A percentile compares a stretch with the other conserved stretches of the same genome.
phyloP scores from a whole-genome alignment of 2,113 vertebrate species.

The Prinia subflava region DNA sequence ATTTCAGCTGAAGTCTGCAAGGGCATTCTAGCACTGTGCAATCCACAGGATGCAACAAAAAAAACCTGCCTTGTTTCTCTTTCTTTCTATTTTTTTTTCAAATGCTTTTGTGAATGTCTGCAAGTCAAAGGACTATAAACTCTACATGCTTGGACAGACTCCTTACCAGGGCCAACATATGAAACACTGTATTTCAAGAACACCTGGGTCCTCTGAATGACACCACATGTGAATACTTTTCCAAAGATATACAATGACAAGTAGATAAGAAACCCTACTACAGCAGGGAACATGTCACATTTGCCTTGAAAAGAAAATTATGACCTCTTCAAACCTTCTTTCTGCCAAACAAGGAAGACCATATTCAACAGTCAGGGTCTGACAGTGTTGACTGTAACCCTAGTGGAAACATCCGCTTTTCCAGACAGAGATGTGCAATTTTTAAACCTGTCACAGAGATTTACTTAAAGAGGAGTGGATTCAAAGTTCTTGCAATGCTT shows the following conservation, averaged over 20 bases:
- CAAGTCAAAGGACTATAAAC: not conserved
- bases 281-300: not conserved
- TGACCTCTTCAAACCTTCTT: not conserved
- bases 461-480: not conserved
- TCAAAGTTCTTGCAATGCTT: not conserved
- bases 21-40: not conserved
- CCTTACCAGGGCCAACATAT: not conserved
- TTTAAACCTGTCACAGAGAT: not conserved
- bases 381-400: not conserved
- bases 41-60: not conserved
- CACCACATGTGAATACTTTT: not conserved
- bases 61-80: not conserved
- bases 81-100: not conserved
- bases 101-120: not conserved
- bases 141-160: not conserved
- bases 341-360: not conserved
- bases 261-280: not conserved
- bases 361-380: not conserved
- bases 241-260: not conserved
- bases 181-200: not conserved
- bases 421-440: not conserved
- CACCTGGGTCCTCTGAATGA: not conserved
- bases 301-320: not conserved
- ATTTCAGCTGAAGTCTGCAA: not conserved
- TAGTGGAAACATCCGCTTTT: not conserved